Evolutionary conservation across 2,113 vertebrate genomes (phyloP).

Genomic region (Dicentrarchus labrax): DNA sequence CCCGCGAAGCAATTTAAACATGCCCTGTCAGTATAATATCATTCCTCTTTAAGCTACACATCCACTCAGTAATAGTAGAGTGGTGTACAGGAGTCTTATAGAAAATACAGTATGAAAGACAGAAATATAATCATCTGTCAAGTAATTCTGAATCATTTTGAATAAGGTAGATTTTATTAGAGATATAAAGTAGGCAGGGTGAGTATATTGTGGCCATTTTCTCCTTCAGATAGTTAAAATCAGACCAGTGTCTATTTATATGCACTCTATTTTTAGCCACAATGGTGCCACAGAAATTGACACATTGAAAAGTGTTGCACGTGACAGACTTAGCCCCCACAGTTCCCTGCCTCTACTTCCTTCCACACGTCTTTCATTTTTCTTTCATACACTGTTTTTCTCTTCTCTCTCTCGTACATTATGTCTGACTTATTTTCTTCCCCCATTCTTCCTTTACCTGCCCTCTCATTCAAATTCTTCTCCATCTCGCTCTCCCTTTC

Average conservation of each 20-base stretch:
- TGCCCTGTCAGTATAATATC: constrained; percentile 32
- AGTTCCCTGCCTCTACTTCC: constrained; percentile 24
- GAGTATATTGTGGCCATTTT: constrained; percentile 8
- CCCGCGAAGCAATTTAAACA: constrained; percentile 51
- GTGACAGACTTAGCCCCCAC: constrained; percentile 57
- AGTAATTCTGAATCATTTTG: background rate
- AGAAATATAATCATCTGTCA: background rate
- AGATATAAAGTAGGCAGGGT: background rate
- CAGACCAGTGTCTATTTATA: constrained; percentile 62
- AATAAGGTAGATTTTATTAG: constrained; percentile 7
- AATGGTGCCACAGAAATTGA: constrained; percentile 91
- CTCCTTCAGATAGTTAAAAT: constrained; percentile 37
- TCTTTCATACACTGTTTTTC: constrained; percentile 7
- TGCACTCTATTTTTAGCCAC: constrained; percentile 91
- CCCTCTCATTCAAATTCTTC: constrained; percentile 52
- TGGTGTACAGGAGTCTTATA: background rate
- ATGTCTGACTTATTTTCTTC: constrained; percentile 3
- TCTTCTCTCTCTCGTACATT: constrained; percentile 13
- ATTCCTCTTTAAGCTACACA: constrained; percentile 7
- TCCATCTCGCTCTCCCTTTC: background rate
- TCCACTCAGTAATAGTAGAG: constrained; percentile 3
- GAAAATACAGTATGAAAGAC: background rate
- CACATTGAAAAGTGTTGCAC: constrained; percentile 86
- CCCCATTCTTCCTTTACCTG: constrained; percentile 46
- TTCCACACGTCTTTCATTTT: background rate